Base-by-base conservation (phyloP, 2,113 vertebrate genomes). In the Pardalotus punctatus region DNA sequence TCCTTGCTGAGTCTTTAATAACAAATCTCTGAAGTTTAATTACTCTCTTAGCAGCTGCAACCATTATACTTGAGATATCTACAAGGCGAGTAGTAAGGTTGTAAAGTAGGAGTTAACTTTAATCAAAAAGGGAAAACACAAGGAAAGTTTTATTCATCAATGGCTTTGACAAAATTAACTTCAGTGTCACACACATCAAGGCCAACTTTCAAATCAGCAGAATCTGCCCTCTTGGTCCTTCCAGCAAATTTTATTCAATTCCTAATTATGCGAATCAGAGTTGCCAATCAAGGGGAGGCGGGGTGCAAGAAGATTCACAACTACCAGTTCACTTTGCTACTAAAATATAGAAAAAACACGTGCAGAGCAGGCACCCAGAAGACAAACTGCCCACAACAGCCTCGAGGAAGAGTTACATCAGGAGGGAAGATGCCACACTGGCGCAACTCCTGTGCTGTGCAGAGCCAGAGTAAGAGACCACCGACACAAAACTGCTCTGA, bases 331-430 rank as follows among this genome's bases (percentile, higher is more conserved):
- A 81, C 61, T 96, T 96, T 88, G 78, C 88, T 97, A 78, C 65
- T 88, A 88, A 89, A 85, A 93, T 87, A 96, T 96, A 87, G 74
- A 69, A 96, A 98, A 96, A 93, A 95, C 53, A 92, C 89, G 90
- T 88, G 36, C 61, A 94, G 72, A 94, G 62, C 94, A 96, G 89
- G 92, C 95, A 96, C 88, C 73, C 95, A 97, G 85, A 82, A 97
- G 87, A 88, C 18, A 57, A 80, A 67, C 40, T 90, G 90, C 95
- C 86, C 86, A 90, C 77, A 38, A n/a, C 29, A 20, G 80, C 91
- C 57, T 58, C 57, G 76, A 71, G 73, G 64, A 82, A 70, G 77
- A 80, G 20, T 73, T 94, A 64, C 38, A 17, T 87, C 90, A 95
- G 81, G 81, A 89, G 70, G n/a, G 29, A 43, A 85, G 24, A 73